Evolutionary conservation across 2,888 invertebrate species (phyloP), one percentile per base, ranked within the genome.

Genomic region (Gastrophysa polygoni): DNA sequence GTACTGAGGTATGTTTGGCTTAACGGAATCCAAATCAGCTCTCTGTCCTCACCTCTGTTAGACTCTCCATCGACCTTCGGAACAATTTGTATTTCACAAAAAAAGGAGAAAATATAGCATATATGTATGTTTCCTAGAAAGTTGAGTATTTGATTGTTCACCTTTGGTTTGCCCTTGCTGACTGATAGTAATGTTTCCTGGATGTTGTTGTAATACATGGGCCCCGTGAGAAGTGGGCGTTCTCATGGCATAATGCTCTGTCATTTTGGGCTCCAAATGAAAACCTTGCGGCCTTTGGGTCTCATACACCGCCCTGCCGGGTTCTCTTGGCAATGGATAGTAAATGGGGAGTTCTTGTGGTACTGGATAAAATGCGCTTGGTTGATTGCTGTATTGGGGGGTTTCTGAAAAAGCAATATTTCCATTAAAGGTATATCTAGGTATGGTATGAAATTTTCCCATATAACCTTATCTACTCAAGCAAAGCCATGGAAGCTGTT

Each of bases 131-230:
- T n/a, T n/a, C n/a, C n/a, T n/a, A n/a, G n/a, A n/a, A n/a, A n/a
- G n/a, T n/a, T n/a, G n/a, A n/a, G n/a, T n/a, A n/a, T n/a, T n/a
- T n/a, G n/a, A n/a, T n/a, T 47, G 3, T 6, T 51, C 67, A 68
- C 72, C 68, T 70, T 73, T 73, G 2, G 72, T 67, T 16, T 66
- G 63, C 28, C 68, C 67, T 21, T 84, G 83, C 63, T 86, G 85
- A 71, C 83, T 86, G 63, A 86, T 83, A 0, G 86, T 84, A 66
- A 87, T 84, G 6, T 84, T 79, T 51, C 84, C 83, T 28, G 84
- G 83, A 71, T 86, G n/a, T n/a, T n/a, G n/a, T n/a, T n/a, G 86
- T 51, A 86, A 83, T n/a, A 86, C 84, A 68, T 86, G 86, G 60
- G 83, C 82, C 62, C 83, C 82, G 61, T 77, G 79, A 3, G 76